Evolutionary conservation across 2,888 invertebrate species (phyloP), one percentile per base, ranked within the genome.

Genomic region (Catonia carolina): DNA sequence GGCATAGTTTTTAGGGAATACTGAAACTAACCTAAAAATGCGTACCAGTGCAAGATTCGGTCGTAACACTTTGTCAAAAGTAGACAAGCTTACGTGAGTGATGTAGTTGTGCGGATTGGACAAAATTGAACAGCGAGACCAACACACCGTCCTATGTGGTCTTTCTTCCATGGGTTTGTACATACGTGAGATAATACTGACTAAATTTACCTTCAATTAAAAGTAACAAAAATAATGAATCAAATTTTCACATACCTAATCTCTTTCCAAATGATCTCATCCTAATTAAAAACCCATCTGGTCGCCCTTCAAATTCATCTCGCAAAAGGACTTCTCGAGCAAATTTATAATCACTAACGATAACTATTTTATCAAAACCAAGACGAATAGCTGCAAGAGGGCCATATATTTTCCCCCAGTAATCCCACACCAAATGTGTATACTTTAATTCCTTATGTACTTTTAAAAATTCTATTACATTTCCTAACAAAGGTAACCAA

Each of bases 301-400:
- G 86, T 57, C 87, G 75, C 0, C 84, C 84, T 66, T 84, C 83
- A 63, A 85, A 84, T 58, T 82, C 82, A 15, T 80, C 80, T 8
- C 77, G 75, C 1, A 75, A 75, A 39, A 84, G 75, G 5, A 81
- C 78, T 67, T 82, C 79, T 41, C 77, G 78, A 2, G 84, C 77
- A 48, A 82, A 78, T 55, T 81, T 77, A 37, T 78, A 73, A 0
- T 84, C 81, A 22, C 78, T 81, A 1, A 84, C 79, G 0, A 82
- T 73, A 0, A 86, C 79, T 0, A 85, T 70, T 31, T 77, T 70
- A 63, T 82, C 80, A 17, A 73, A 72, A 1, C 85, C 85, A 53
- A 85, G 69, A 65, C 83, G 82, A 36, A 86, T 68, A 0, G 86
- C 86, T 3, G 85, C 72, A 0, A 86, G 72, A 7, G 83, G 74